Percentiles rank a stretch among this genome's conserved stretches.
phyloP scores from a whole-genome alignment of 2,113 vertebrate genomes.

The Rana temporaria region DNA sequence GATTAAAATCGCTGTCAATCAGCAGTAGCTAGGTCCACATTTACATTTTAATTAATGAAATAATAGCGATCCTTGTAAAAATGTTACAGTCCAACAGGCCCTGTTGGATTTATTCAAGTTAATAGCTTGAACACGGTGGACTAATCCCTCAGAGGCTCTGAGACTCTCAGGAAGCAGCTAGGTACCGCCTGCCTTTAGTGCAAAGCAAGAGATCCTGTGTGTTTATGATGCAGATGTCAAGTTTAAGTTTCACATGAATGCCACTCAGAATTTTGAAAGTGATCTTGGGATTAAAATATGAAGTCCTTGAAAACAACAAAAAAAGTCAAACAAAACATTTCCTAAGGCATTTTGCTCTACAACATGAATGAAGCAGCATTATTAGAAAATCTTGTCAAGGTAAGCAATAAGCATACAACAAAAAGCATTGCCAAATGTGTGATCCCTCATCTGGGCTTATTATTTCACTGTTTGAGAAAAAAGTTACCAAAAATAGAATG shows the following conservation, averaged over 20 bases:
- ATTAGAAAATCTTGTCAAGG: neutral
- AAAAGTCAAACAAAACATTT: constrained; percentile 19
- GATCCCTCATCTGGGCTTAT: too few relatives aligned
- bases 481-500: too few relatives aligned
- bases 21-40: constrained; percentile 23
- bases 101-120: constrained; percentile 53
- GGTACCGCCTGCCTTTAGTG: constrained; percentile 6
- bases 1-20: constrained; percentile 38
- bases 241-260: constrained; percentile 36
- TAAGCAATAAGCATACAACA: neutral
- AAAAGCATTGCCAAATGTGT: neutral
- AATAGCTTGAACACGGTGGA: constrained; percentile 24
- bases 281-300: constrained; percentile 42
- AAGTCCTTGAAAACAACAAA: constrained; percentile 12
- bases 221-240: constrained; percentile 6
- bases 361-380: constrained; percentile 16
- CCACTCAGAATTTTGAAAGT: constrained; percentile 4
- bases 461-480: too few relatives aligned
- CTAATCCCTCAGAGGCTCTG: constrained; percentile 30
- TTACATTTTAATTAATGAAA: constrained; percentile 26
- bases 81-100: neutral
- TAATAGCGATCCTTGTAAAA: neutral
- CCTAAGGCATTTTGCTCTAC: neutral
- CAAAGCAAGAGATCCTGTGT: constrained; percentile 28
- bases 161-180: constrained; percentile 6